Conservation (phyloP, 1,140 invertebrate species). For the Bombus breviceps region DNA sequence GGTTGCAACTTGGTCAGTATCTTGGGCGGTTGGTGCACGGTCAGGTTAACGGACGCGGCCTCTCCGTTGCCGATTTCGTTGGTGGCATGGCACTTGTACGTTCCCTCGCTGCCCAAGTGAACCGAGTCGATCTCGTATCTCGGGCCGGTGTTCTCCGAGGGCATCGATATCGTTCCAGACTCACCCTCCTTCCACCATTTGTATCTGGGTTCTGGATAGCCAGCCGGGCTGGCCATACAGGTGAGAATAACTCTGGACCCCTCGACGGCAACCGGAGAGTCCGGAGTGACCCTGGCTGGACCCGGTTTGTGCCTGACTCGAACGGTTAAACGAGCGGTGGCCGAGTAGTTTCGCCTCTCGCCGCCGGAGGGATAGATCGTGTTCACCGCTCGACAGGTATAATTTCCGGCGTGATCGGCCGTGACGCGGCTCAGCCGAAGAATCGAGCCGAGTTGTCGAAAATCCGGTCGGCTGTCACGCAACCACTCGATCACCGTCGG, state of each 20-base stretch:
- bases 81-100: constrained; percentile 93
- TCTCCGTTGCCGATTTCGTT: constrained; percentile 94
- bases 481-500: constrained; percentile 93
- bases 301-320: constrained; percentile 95
- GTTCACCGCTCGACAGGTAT: constrained; percentile 93
- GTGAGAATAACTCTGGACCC: constrained; percentile 92
- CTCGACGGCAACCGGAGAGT: constrained; percentile 92
- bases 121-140: constrained; percentile 93
- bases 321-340: constrained; percentile 89
- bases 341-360: constrained; percentile 87
- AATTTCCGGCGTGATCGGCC: constrained; percentile 92
- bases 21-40: constrained; percentile 93
- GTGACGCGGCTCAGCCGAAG: constrained; percentile 89
- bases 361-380: constrained; percentile 88
- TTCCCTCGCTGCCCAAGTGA: constrained; percentile 92
- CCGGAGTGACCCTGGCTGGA: constrained; percentile 91
- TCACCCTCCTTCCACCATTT: constrained; percentile 93
- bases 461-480: constrained; percentile 92
- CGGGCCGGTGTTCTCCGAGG: constrained; percentile 88
- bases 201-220: constrained; percentile 94
- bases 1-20: constrained; percentile 93
- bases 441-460: constrained; percentile 90
- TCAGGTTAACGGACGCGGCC: constrained; percentile 90
- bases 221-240: constrained; percentile 92
- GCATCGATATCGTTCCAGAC: constrained; percentile 84